Evolutionary conservation across 2,888 invertebrate species (phyloP), one percentile per base, ranked within the genome.

Genomic region (Hipparchia semele): DNA sequence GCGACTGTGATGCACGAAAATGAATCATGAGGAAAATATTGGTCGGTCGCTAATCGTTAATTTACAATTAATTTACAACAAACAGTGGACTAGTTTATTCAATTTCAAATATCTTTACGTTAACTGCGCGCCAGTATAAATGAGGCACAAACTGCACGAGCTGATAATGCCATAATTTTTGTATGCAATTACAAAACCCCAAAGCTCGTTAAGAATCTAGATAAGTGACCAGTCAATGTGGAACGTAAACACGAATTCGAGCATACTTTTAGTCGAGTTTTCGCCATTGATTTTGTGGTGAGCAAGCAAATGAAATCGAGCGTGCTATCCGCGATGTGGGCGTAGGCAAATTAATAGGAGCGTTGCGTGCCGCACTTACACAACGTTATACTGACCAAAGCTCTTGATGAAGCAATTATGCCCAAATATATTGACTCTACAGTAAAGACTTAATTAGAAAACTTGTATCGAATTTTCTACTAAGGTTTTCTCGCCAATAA

Each of bases 1-100:
- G 77, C 76, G 82, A 82, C 81, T 75, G 78, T 73, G 77, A 70
- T 75, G 71, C 73, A 70, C 60, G 73, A 77, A 72, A 79, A 80
- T 91, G 90, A 90, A 80, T 91, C 90, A 91, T 82, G 78, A 92
- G 92, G 92, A 91, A 92, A 92, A 92, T 85, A 85, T 86, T 85
- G 82, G 77, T 84, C 82, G 80, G 87, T 23, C 88, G 88, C 84
- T 82, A 82, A 84, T 85, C 85, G 87, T 86, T 88, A 88, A 89
- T 90, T 75, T 87, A 88, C 86, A 81, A 82, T 86, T 89, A 88
- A 90, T 89, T 75, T 87, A 88, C 86, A 80, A 82, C 81, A 81
- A 79, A 85, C 78, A 72, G 79, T 83, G 80, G 78, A 84, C 83
- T 84, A 83, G 75, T 83, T 86, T 82, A 82, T 84, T 86, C 86